Conservation (phyloP, 2,113 vertebrate species). For the Brienomyrus brachyistius region DNA sequence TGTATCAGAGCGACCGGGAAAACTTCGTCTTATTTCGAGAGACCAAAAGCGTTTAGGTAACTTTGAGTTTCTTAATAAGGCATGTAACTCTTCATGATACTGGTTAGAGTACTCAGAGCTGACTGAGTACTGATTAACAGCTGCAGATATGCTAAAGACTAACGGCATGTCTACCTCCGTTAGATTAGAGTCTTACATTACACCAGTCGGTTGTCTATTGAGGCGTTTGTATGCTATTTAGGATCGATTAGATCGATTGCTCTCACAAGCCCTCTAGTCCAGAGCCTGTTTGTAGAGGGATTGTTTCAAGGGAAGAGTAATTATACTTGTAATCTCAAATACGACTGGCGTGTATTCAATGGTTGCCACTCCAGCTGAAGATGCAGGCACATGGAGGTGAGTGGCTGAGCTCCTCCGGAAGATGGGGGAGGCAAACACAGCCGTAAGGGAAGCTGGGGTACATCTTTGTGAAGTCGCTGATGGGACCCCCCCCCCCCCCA, state of each 20-base stretch:
- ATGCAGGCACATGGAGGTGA: neutral
- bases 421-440: neutral
- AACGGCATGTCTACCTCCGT: neutral
- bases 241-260: neutral
- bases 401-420: neutral
- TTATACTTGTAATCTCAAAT: neutral
- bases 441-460: neutral
- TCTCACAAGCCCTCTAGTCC: neutral
- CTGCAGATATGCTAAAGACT: neutral
- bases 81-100: neutral
- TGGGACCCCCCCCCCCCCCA: constrained; percentile 5
- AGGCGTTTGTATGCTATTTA: neutral
- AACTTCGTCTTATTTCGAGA: neutral
- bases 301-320: neutral
- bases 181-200: neutral
- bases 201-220: neutral
- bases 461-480: neutral
- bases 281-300: neutral
- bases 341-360: neutral
- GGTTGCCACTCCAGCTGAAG: neutral
- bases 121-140: neutral
- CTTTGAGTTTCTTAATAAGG: neutral
- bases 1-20: neutral
- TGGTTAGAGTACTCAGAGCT: neutral
- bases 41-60: neutral